Base-by-base conservation (phyloP, 2,113 vertebrate genomes). In the Astatoreochromis straeleni region DNA sequence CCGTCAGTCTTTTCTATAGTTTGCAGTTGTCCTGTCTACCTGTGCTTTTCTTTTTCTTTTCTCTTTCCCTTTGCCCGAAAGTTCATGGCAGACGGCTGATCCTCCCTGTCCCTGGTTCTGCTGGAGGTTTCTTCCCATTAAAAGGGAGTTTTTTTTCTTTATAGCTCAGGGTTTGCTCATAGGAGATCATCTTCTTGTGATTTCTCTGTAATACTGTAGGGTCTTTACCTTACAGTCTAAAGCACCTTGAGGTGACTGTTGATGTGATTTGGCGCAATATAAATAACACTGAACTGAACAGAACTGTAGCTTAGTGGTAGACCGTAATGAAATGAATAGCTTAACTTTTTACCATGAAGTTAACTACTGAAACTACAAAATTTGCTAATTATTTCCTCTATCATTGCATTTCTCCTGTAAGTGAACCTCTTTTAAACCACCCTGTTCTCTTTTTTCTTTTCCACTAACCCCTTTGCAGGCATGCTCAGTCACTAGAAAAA, bases 341-440 rank as follows among this genome's bases (percentile, higher is more conserved):
- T 45, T 45, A 73, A 45, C 38, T 45, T 73, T 73, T 10, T 17
- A 45, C 40, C 13, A 45, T 24, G n/a, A 42, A 2, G 0, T 45
- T 73, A 73, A 73, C 68, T 1, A 7, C 40, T 7, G 0, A 73
- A 73, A 16, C 40, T 45, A 45, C 38, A 45, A 9, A 7, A 16
- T 24, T 16, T 42, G 7, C 35, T 73, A 45, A 14, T 70, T 70
- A 24, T 70, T 42, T 6, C 19, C 33, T 42, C 0, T 70, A 9
- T 70, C n/a, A 24, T 70, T 73, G 4, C 21, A 42, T 73, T 24
- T 73, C 65, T 16, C 7, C 21, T 26, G 13, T 73, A 16, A 0
- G 8, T 45, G 21, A 73, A 45, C 21, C 40, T 73, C 68, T 45
- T 73, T 73, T 1, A 73, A 45, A 45, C 21, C 0, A 0, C 0